A percentile compares a stretch with the other conserved stretches of the same genome.
Evolutionary conservation across 2,113 vertebrate genomes (phyloP).

Genomic region (Larimichthys crocea): DNA sequence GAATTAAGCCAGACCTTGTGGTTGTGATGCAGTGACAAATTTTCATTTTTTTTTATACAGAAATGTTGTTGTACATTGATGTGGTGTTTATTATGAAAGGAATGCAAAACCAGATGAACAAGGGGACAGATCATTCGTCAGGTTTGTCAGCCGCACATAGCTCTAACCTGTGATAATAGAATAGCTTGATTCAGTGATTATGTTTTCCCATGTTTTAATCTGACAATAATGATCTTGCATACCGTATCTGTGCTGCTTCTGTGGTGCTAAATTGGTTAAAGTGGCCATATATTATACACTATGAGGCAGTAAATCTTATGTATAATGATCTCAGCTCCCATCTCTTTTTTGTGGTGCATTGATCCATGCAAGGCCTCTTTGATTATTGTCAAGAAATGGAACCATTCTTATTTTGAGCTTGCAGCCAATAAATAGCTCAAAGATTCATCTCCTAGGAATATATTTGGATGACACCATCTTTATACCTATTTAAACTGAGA

Average conservation of each 20-base stretch:
- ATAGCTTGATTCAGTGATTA: conserved; percentile 6
- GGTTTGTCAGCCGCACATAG: neutral
- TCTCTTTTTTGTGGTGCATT: neutral
- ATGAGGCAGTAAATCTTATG: neutral
- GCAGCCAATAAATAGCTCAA: neutral
- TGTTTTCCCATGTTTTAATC: neutral
- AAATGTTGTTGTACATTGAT: no score
- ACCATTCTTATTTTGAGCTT: neutral
- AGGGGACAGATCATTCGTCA: neutral
- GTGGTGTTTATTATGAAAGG: neutral
- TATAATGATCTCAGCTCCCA: conserved; percentile 6
- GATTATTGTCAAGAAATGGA: conserved; percentile 9
- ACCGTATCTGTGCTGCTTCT: neutral
- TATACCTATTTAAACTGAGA: neutral
- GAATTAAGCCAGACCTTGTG: neutral
- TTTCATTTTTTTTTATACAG: neutral
- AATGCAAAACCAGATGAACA: neutral
- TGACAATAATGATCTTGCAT: conserved; percentile 6
- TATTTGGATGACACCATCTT: neutral
- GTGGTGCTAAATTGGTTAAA: conserved; percentile 11
- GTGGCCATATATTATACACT: neutral
- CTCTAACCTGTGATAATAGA: neutral
- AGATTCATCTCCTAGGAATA: neutral
- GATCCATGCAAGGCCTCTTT: neutral
- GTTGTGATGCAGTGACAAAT: neutral